Evolutionary conservation across 2,113 vertebrate species (phyloP).

Genomic region (Catagonus wagneri): DNA sequence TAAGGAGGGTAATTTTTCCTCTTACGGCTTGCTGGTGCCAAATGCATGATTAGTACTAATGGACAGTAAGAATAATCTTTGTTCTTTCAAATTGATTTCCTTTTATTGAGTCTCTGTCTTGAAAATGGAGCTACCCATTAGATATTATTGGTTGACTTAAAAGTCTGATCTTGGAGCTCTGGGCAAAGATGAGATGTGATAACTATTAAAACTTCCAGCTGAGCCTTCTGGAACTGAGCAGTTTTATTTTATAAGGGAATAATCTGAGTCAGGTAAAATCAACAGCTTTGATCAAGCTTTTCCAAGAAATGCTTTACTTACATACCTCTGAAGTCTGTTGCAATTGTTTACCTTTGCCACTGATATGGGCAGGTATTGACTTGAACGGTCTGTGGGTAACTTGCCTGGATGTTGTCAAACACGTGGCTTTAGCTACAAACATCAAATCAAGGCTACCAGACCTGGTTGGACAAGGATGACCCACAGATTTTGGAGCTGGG

Average conservation of each 20-base stretch:
- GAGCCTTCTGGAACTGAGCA: not conserved
- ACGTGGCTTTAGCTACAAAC: not conserved
- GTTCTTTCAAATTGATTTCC: constrained; percentile 45
- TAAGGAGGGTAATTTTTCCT: not conserved
- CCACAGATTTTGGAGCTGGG: not conserved
- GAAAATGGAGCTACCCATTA: constrained; percentile 1
- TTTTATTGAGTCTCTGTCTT: not conserved
- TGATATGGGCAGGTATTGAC: not conserved
- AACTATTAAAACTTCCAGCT: not conserved
- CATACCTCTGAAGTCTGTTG: not conserved
- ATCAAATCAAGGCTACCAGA: not conserved
- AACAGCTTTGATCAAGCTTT: not conserved
- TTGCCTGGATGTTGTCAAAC: not conserved
- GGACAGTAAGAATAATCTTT: not conserved
- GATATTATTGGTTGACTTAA: not conserved
- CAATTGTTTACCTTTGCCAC: constrained; percentile 55
- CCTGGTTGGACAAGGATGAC: constrained; percentile 44
- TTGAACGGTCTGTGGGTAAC: not conserved
- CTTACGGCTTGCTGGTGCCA: not conserved
- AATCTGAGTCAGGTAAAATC: not conserved
- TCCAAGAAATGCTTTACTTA: constrained; percentile 12
- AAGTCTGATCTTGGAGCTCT: constrained; percentile 42
- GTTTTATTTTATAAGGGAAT: constrained; percentile 8
- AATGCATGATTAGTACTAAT: constrained; percentile 2
- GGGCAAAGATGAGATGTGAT: not conserved